Conservation (phyloP, 2,113 vertebrate species). For the Bothrops jararaca region DNA sequence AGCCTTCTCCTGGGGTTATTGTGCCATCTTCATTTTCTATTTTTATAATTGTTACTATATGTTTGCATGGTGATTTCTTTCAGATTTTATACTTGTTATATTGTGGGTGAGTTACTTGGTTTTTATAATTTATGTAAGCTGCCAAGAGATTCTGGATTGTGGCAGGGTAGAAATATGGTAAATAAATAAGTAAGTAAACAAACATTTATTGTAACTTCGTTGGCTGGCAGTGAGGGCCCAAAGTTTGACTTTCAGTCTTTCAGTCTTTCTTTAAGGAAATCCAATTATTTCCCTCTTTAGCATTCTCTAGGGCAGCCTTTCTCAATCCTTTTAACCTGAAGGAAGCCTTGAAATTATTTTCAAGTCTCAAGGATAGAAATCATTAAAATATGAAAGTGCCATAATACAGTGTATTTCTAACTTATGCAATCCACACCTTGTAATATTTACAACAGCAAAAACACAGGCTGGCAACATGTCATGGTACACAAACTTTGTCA, state of each 20-base stretch:
- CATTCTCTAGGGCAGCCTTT: not conserved
- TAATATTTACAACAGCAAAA: not conserved
- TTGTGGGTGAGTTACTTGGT: not conserved
- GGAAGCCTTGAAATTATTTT: not conserved
- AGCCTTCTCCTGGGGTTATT: not conserved
- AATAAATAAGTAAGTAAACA: not conserved
- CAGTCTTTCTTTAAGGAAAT: not conserved
- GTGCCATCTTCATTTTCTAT: not conserved
- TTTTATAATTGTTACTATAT: not conserved
- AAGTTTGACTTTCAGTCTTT: not conserved
- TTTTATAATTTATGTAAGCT: not conserved
- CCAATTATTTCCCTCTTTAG: not conserved
- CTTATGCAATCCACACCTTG: not conserved
- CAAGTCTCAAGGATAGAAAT: not conserved
- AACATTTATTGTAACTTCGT: not conserved
- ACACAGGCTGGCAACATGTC: not conserved
- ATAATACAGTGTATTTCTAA: not conserved
- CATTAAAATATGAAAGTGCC: not conserved
- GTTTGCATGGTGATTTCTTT: not conserved
- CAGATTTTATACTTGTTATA: not conserved
- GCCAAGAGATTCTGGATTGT: not conserved
- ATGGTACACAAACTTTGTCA: not conserved
- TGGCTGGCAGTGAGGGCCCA: not conserved
- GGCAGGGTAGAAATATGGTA: not conserved
- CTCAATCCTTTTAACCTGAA: not conserved